Percentiles rank a stretch among this genome's conserved stretches.
These are phyloP conservation scores for Tineola bisselliella DNA, from an alignment of 2,888 invertebrate genomes.

Conservation along the genomic window DNA sequence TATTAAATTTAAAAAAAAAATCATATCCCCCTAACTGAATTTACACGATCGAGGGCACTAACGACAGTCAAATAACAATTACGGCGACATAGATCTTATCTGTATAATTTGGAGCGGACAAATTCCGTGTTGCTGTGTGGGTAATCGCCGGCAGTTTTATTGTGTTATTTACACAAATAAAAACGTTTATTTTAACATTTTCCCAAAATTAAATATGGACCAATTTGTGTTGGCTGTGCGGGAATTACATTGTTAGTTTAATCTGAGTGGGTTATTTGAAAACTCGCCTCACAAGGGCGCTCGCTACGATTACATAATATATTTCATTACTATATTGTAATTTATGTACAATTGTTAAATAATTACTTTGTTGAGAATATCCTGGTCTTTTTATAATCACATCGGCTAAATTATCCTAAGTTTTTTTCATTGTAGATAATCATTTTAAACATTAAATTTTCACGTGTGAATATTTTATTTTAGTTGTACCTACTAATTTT, in stretches of 20 bases:
- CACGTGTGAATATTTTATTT: neutral
- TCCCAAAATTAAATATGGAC: conserved; percentile 67
- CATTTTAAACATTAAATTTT: neutral
- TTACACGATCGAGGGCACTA: conserved; percentile 58
- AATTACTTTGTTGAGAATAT: conserved; percentile 46
- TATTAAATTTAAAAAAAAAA: conserved; percentile 54
- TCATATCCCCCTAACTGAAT: conserved; percentile 60
- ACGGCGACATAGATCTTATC: conserved; percentile 61
- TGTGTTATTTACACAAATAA: conserved; percentile 69
- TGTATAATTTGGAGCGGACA: conserved; percentile 53
- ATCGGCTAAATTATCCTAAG: neutral
- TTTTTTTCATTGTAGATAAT: neutral
- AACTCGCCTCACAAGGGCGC: conserved; percentile 24
- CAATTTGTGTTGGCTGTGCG: conserved; percentile 42
- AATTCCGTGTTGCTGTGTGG: conserved; percentile 37
- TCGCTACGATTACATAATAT: conserved; percentile 13
- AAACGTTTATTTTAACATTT: conserved; percentile 68
- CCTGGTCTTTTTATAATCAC: conserved; percentile 53
- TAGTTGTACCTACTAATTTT: too few relatives aligned
- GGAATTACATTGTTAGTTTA: conserved; percentile 52
- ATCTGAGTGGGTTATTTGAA: conserved; percentile 37
- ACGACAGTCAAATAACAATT: conserved; percentile 64
- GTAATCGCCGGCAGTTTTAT: conserved; percentile 59
- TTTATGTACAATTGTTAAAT: conserved; percentile 36
- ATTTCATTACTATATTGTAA: conserved; percentile 47